These are phyloP conservation scores for Dermatemys mawii DNA, from an alignment of 2,113 vertebrate species.

Conservation along the genomic window DNA sequence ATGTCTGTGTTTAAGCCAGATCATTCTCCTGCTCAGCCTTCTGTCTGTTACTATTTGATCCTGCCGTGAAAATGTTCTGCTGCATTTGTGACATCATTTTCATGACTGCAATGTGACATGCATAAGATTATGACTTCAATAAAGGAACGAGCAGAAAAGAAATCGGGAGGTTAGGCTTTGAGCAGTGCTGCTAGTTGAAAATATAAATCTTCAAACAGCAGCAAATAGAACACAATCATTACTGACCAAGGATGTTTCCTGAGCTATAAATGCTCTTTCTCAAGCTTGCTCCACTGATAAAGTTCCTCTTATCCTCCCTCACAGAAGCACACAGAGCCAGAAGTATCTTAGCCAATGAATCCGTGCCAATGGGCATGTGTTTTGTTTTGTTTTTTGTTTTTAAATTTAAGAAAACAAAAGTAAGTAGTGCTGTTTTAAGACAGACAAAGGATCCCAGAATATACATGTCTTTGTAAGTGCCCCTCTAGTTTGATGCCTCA, in stretches of 20 bases:
- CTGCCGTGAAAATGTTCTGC: background rate
- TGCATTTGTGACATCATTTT: slow-evolving; percentile 34
- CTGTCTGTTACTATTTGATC: background rate
- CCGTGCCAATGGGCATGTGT: fast-evolving
- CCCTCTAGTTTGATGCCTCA: background rate
- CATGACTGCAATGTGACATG: background rate
- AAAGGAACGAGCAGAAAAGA: slow-evolving; percentile 14
- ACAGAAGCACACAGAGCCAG: background rate
- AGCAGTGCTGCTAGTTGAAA: slow-evolving; percentile 11
- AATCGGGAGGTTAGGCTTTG: background rate
- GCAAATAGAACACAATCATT: background rate
- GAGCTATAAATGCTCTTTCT: background rate
- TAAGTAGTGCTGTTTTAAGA: background rate
- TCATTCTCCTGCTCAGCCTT: background rate
- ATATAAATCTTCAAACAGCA: background rate
- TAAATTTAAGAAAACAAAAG: background rate
- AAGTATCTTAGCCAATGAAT: background rate
- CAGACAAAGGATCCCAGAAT: background rate
- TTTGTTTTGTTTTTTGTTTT: background rate
- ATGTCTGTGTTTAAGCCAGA: background rate
- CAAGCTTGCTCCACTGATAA: background rate
- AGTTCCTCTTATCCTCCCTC: background rate
- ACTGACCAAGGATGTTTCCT: background rate
- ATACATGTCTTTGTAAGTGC: background rate
- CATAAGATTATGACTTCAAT: background rate